Conservation (phyloP, 2,888 invertebrate species). For the Asteroscopus sphinx region DNA sequence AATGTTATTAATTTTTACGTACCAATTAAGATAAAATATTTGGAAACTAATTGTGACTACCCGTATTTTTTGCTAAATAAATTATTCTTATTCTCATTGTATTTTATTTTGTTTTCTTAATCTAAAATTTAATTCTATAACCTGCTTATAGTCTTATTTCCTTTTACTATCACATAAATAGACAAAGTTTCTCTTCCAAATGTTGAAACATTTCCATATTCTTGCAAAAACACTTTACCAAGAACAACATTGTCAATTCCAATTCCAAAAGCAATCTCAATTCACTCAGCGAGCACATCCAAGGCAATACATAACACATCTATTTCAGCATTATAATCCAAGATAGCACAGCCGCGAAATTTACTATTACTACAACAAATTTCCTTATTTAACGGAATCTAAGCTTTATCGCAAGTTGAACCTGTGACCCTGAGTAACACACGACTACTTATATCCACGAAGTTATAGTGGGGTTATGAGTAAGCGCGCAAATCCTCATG, state of each 20-base stretch:
- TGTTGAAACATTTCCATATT: constrained; percentile 32
- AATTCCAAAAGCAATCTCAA: constrained; percentile 42
- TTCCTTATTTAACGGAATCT: constrained; percentile 59
- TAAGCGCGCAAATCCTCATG: constrained; percentile 73
- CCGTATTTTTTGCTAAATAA: too few relatives aligned
- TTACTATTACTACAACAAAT: constrained; percentile 55
- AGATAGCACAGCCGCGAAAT: constrained; percentile 44
- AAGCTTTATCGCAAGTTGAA: constrained; percentile 64
- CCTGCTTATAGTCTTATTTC: too few relatives aligned
- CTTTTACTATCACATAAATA: neutral
- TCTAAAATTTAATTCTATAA: too few relatives aligned
- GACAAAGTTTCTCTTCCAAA: neutral
- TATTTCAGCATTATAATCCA: constrained; percentile 40
- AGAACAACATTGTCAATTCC: constrained; percentile 46
- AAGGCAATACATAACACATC: constrained; percentile 32
- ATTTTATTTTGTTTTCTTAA: too few relatives aligned
- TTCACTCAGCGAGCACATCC: constrained; percentile 43
- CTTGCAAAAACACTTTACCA: constrained; percentile 15
- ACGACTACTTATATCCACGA: constrained; percentile 58
- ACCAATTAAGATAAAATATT: too few relatives aligned
- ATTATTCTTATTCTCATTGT: too few relatives aligned
- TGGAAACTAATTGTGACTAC: too few relatives aligned
- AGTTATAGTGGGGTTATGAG: constrained; percentile 76
- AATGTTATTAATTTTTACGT: too few relatives aligned
- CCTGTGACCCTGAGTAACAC: constrained; percentile 67